Percentiles rank a stretch among this genome's conserved stretches.
These are phyloP conservation scores for Propithecus coquereli DNA, from an alignment of 2,113 vertebrate species.

Conservation along the genomic window DNA sequence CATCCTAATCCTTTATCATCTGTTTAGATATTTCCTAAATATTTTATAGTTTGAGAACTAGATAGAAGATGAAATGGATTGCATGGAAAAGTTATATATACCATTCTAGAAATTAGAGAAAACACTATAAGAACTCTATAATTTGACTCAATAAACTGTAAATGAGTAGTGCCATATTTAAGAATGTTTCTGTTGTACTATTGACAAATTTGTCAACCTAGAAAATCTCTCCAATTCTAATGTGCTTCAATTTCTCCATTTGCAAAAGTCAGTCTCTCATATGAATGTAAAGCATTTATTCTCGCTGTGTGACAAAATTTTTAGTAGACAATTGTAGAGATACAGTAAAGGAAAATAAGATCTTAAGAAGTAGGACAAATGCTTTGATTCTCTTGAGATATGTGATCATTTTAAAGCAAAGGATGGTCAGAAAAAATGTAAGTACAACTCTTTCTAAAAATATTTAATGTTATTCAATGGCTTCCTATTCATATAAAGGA, in stretches of 20 bases:
- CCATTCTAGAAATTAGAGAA: neutral
- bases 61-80: neutral
- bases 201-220: neutral
- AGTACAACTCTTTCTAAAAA: neutral
- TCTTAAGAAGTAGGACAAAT: neutral
- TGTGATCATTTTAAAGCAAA: neutral
- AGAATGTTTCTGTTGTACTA: neutral
- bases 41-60: neutral
- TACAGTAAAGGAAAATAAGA: neutral
- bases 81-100: neutral
- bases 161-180: neutral
- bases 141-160: neutral
- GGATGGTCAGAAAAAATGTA: neutral
- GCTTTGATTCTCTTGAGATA: neutral
- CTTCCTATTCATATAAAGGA: neutral
- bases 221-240: neutral
- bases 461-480: neutral
- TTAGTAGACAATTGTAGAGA: neutral
- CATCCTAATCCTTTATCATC: neutral
- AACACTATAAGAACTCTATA: neutral
- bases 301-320: neutral
- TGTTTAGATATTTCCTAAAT: neutral
- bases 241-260: neutral
- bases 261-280: neutral
- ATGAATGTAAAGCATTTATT: neutral